Conservation (phyloP, 2,797 vertebrate species). For the Eidolon dupreanum region DNA sequence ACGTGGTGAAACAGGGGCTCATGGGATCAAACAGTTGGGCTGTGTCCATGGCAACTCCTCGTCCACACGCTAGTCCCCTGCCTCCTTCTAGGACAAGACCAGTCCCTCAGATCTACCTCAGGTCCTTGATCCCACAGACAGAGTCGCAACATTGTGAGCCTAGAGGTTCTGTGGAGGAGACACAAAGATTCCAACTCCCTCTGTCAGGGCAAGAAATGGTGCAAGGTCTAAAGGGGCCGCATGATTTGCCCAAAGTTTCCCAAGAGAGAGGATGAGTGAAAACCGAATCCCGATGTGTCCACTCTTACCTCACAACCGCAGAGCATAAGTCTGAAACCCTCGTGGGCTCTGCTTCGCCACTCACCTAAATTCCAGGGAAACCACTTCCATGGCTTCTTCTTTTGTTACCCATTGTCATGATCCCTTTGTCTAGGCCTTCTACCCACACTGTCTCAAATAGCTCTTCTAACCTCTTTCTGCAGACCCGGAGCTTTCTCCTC, state of each 20-base stretch:
- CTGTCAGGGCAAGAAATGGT: neutral
- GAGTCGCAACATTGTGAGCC: neutral
- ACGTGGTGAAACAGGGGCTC: conserved; percentile 18
- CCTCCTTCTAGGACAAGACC: neutral
- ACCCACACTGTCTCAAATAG: neutral
- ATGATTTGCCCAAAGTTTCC: neutral
- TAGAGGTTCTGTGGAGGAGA: neutral
- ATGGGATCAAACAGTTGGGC: conserved; percentile 58
- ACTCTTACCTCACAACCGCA: neutral
- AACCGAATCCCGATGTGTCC: neutral
- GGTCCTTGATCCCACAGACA: neutral
- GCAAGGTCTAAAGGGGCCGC: neutral
- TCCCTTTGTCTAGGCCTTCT: neutral
- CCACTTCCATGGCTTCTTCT: neutral
- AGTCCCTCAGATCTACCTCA: neutral
- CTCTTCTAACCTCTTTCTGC: neutral
- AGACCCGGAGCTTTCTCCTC: neutral
- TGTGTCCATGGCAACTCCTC: neutral
- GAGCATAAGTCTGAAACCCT: too few relatives aligned
- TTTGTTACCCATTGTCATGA: accelerated
- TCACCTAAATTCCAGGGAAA: neutral
- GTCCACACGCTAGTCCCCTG: neutral
- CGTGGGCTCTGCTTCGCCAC: neutral
- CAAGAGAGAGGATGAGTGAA: neutral
- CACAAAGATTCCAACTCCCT: neutral